Base-by-base conservation (phyloP, 2,797 vertebrate genomes). In the Phrynocephalus guinanensis region DNA sequence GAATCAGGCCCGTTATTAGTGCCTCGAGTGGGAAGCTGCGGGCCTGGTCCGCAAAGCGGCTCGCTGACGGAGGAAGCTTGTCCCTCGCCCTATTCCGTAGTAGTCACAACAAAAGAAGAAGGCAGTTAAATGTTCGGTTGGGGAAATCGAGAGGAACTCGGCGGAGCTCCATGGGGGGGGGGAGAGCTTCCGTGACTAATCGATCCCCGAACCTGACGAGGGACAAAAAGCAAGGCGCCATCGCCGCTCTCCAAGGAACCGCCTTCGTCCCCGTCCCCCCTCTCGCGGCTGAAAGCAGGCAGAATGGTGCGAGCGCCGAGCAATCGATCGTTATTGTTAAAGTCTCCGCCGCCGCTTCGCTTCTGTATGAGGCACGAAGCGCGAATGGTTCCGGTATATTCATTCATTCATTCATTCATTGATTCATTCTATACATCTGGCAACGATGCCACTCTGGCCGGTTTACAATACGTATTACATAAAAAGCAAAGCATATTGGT, bases 31-130 rank as follows among this genome's bases (percentile, higher is more conserved):
- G 6, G 18, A 13, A 3, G 2, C 10, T 22, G 2, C 3, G 16
- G 13, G 20, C 7, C 18, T 24, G 75, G 33, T 11, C 16, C 2
- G 2, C 30, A 15, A 10, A 28, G 20, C 38, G 7, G n/a, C 9
- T 4, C 52, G 16, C 76, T 24, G 81, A 73, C 67, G 15, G 9
- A 1, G 18, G 68, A 0, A 0, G 0, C 0, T 38, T 0, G 8
- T 0, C 22, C 48, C 66, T 1, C 0, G 1, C 26, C 2, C 0
- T 52, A 0, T 7, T n/a, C 83, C 0, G 30, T 67, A 7, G 38
- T 5, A 3, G 13, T 6, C 73, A 30, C 11, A 13, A 16, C n/a
- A 22, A 82, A 44, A 9, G 38, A 22, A 8, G 1, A 20, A 30
- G 15, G 1, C 60, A 30, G 30, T 20, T 3, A 10, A 56, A 44